Evolutionary conservation across 2,888 invertebrate species (phyloP), one percentile per base, ranked within the genome.

Genomic region (Drosophila putrida): DNA sequence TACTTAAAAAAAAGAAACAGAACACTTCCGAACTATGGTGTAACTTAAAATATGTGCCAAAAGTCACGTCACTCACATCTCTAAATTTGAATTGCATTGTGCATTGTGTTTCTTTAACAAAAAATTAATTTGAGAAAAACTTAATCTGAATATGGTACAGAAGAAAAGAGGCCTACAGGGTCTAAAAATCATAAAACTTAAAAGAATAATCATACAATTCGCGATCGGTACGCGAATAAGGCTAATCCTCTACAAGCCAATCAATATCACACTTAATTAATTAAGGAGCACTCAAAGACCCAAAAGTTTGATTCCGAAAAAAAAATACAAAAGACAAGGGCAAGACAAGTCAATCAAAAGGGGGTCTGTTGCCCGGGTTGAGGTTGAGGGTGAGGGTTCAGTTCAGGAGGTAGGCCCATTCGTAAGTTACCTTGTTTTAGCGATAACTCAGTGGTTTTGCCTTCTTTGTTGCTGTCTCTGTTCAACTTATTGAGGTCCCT

Each of bases 381-480:
- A n/a, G 11, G 9, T 1, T 20, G 15, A 28, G 11, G 9, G 43
- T n/a, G n/a, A n/a, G n/a, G n/a, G n/a, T n/a, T n/a, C n/a, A n/a
- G n/a, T 20, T 31, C 43, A 31, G 25, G 50, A 38, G 25, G 31
- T 39, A 64, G 61, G 6, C 39, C 46, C 33, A 38, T 44, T 55
- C 41, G 44, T 11, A 55, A n/a, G 50, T 43, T 39, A 66, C 46
- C 59, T 55, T 61, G 39, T 36, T 75, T 15, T 43, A 28, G 65
- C 77, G 47, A 62, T 59, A 76, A 65, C 49, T 66, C 55, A 59
- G 39, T 31, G 55, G 35, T 43, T 60, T 50, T 15, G 46, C 20
- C 8, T 5, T 31, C 33, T 31, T 5, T 35, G 10, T 6, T n/a
- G 3, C 31, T 25, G n/a, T 35, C 27, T 13, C 41, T 33, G 41